A percentile compares a stretch with the other conserved stretches of the same genome.
Evolutionary conservation across 2,888 invertebrate genomes (phyloP).

Genomic region (Acholoe squamosa): DNA sequence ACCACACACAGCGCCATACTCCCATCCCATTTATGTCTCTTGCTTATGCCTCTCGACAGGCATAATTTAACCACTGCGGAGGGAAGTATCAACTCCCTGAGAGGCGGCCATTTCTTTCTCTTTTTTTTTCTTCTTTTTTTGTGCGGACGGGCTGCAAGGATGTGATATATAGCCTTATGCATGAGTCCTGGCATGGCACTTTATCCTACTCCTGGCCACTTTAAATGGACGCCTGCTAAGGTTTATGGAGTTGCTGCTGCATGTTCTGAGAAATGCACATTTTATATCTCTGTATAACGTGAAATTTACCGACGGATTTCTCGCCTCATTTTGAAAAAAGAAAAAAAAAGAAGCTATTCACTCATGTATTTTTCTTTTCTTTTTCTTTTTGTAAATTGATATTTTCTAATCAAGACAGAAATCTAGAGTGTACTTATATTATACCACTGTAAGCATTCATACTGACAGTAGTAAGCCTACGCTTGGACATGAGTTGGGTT

Average conservation of each 20-base stretch:
- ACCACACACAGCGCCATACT: neutral
- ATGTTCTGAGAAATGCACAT: too few species aligned
- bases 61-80: neutral
- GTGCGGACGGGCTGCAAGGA: neutral
- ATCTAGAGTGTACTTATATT: too few species aligned
- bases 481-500: neutral
- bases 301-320: too few species aligned
- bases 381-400: too few species aligned
- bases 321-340: too few species aligned
- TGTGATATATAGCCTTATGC: neutral
- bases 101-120: neutral
- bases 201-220: neutral
- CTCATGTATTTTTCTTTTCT: too few species aligned
- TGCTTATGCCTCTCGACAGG: constrained; percentile 25
- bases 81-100: neutral
- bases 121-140: too few species aligned
- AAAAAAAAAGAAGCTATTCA: too few species aligned
- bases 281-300: too few species aligned
- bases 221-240: neutral
- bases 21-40: neutral
- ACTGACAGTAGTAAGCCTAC: neutral
- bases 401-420: too few species aligned
- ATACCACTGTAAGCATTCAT: too few species aligned
- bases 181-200: constrained; percentile 2
- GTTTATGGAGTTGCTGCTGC: too few species aligned